Evolutionary conservation across 2,113 vertebrate genomes (phyloP), one percentile per base, ranked within the genome.

Genomic region (Climacteris rufus): DNA sequence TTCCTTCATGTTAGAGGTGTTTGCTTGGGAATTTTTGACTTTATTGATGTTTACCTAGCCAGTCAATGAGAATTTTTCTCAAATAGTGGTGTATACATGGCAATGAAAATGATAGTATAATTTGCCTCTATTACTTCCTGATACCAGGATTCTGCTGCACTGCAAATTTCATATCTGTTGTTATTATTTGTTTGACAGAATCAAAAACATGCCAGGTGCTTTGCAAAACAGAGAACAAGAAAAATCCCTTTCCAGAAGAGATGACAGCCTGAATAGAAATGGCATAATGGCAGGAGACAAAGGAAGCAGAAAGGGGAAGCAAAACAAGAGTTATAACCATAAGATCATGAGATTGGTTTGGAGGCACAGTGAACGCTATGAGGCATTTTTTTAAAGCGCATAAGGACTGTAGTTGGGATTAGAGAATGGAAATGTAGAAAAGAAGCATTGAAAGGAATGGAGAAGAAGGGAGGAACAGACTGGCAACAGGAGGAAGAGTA

Each of bases 141-240:
- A 96, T 95, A 90, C 53, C 93, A 96, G 92, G 83, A 93, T 95
- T 94, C 90, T 97, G 71, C 92, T 95, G 76, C 87, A 95, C 96
- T 97, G 76, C 92, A 95, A 96, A 95, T 97, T 96, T 96, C 94
- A 96, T 92, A 92, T 96, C 90, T 96, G 92, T 95, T 96, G 92
- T 96, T 97, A 96, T 97, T 97, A 96, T 97, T 96, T 97, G 87
- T 97, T 96, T 96, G 96, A 97, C 96, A 96, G 96, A 96, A 96
- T 83, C 96, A 96, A 97, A 97, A 96, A 94, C 96, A 96, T 96
- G 93, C 92, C 94, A 96, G 94, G 96, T 96, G 96, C 96, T 96
- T 96, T 96, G 93, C 94, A 96, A 96, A 97, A 96, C 92, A 96
- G 88, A 95, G 85, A 96, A 96, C 93, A 94, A 97, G 90, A 81